A percentile compares a stretch with the other conserved stretches of the same genome.
These are phyloP conservation scores for Panonychus citri DNA, from an alignment of 1,140 invertebrate genomes.

Conservation along the genomic window DNA sequence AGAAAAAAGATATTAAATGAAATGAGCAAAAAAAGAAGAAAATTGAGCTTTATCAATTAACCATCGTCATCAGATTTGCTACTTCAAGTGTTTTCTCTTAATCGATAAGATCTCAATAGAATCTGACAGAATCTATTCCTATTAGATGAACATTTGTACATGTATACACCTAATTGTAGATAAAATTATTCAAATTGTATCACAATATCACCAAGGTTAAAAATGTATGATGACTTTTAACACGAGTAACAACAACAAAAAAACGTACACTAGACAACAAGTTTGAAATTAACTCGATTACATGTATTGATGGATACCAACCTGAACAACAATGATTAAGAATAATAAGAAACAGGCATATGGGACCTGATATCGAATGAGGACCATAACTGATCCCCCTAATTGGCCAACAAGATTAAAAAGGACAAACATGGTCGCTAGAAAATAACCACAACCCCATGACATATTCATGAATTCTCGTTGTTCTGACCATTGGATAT, in stretches of 20 bases:
- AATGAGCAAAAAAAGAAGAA: background rate
- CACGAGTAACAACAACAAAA: background rate
- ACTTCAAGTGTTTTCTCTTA: too few relatives aligned
- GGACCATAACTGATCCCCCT: slow-evolving; percentile 81
- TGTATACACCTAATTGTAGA: too few relatives aligned
- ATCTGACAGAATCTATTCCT: too few relatives aligned
- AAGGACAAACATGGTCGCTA: slow-evolving; percentile 75
- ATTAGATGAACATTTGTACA: too few relatives aligned
- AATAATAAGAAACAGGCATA: slow-evolving; percentile 83
- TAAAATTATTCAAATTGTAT: too few relatives aligned
- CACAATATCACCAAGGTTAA: too few relatives aligned
- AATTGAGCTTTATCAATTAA: background rate
- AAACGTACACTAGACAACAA: background rate
- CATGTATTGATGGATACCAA: slow-evolving; percentile 20
- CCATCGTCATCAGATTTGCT: too few relatives aligned
- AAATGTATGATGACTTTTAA: too few relatives aligned
- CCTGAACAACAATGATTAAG: slow-evolving; percentile 86
- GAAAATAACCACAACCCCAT: slow-evolving; percentile 85
- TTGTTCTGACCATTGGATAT: slow-evolving; percentile 94
- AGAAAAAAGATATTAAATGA: too few relatives aligned
- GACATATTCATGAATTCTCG: slow-evolving; percentile 92
- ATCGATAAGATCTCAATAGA: too few relatives aligned
- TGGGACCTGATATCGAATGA: slow-evolving; percentile 71
- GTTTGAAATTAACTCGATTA: background rate
- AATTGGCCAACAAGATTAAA: slow-evolving; percentile 87